Evolutionary conservation across 2,113 vertebrate genomes (phyloP).

Genomic region (Paralichthys olivaceus): DNA sequence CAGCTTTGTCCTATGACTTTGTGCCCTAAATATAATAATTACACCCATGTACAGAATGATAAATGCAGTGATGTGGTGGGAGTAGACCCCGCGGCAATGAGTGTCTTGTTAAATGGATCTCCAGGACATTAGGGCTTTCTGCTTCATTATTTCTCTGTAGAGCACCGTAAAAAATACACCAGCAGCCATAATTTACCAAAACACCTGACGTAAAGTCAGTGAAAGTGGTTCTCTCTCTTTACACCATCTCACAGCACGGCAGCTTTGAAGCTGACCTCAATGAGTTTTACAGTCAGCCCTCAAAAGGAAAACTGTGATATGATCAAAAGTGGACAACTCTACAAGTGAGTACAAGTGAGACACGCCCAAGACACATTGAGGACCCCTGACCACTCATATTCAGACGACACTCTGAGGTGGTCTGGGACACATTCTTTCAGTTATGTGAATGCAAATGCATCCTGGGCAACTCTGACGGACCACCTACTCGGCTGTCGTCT

Average conservation of each 20-base stretch:
- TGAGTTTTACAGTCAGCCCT: not conserved
- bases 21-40: constrained; percentile 66
- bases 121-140: constrained; percentile 44
- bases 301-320: not conserved
- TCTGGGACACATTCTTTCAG: too few relatives aligned
- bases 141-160: constrained; percentile 59
- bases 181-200: constrained; percentile 54
- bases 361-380: too few relatives aligned
- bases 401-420: too few relatives aligned
- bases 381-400: too few relatives aligned
- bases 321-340: too few relatives aligned
- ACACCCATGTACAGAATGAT: constrained; percentile 55
- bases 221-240: constrained; percentile 22
- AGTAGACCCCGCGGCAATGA: constrained; percentile 40
- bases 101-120: constrained; percentile 52
- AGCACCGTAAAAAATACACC: constrained; percentile 35
- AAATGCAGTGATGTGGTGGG: constrained; percentile 47
- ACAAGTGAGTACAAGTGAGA: too few relatives aligned
- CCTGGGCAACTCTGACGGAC: too few relatives aligned
- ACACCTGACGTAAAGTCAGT: constrained; percentile 48
- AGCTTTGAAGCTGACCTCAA: constrained; percentile 32
- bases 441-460: too few relatives aligned
- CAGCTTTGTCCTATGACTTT: constrained; percentile 50
- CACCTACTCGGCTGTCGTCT: too few relatives aligned
- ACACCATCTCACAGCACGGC: not conserved